These are phyloP conservation scores for Pandemis cinnamomeana DNA, from an alignment of 2,888 invertebrate genomes.

Conservation along the genomic window DNA sequence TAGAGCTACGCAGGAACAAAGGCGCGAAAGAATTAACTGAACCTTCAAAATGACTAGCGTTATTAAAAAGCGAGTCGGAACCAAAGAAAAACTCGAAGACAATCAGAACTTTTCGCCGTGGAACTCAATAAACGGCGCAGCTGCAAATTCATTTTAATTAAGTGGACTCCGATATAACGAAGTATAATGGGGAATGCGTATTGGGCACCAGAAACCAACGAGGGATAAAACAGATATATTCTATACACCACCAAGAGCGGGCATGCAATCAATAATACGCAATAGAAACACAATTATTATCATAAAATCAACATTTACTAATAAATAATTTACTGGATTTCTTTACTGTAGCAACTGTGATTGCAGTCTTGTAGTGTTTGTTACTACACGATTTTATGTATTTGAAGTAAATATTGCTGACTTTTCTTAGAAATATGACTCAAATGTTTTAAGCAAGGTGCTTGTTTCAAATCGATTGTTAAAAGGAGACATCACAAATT, in stretches of 20 bases:
- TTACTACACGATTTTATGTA: no score
- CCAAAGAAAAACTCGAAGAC: conserved; percentile 31
- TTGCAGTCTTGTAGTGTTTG: no score
- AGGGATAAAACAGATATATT: conserved; percentile 21
- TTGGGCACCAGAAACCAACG: conserved; percentile 59
- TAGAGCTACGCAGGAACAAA: background rate
- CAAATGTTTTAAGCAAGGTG: no score
- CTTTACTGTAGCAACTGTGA: no score
- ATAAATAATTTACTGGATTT: no score
- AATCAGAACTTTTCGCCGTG: conserved; percentile 29
- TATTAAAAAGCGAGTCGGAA: conserved; percentile 11
- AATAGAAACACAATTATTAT: background rate
- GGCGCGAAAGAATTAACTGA: background rate
- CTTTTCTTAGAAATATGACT: no score
- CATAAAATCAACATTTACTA: no score
- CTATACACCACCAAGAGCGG: background rate
- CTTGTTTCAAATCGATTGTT: no score
- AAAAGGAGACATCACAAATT: background rate
- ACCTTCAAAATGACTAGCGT: conserved; percentile 6
- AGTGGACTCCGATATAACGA: conserved; percentile 56
- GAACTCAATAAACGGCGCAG: conserved; percentile 42
- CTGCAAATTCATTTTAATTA: conserved; percentile 49
- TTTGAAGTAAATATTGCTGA: no score
- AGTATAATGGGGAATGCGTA: conserved; percentile 65
- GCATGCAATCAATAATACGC: background rate